A percentile compares a stretch with the other conserved stretches of the same genome.
phyloP scores from a whole-genome alignment of 37 sponge, comb jelly and placozoan genomes.

The Halisarca cf. caerulea region DNA sequence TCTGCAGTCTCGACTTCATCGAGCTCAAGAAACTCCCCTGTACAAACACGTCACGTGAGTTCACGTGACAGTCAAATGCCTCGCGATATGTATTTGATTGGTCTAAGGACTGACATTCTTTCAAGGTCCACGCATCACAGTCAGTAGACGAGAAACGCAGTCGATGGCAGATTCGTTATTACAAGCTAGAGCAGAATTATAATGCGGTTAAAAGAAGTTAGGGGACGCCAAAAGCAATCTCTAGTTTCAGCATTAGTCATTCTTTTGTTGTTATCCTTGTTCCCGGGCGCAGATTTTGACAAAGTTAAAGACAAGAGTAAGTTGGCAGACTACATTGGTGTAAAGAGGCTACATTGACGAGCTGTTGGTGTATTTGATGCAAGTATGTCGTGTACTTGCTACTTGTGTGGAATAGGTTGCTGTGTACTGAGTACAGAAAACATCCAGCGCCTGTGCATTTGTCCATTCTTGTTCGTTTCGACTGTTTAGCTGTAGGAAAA shows the following conservation, averaged over 20 bases:
- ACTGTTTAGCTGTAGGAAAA: too few relatives aligned
- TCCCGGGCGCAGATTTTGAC: neutral
- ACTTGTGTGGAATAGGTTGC: too few relatives aligned
- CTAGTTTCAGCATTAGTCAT: neutral
- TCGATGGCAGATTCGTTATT: neutral
- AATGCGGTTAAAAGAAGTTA: neutral
- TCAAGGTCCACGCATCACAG: neutral
- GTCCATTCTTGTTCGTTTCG: too few relatives aligned
- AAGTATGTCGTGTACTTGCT: too few relatives aligned
- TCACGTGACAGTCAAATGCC: neutral
- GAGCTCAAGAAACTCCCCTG: too few relatives aligned
- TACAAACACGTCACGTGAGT: too few relatives aligned
- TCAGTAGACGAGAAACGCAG: neutral
- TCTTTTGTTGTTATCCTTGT: neutral
- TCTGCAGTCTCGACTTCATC: too few relatives aligned
- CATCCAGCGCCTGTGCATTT: too few relatives aligned
- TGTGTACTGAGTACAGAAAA: too few relatives aligned
- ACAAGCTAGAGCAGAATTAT: neutral
- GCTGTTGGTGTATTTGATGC: too few relatives aligned
- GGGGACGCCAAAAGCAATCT: neutral
- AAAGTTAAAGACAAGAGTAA: neutral
- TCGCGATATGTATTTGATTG: neutral
- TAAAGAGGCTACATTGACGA: too few relatives aligned
- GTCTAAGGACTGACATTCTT: neutral
- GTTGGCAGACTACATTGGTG: too few relatives aligned